A percentile compares a stretch with the other conserved stretches of the same genome.
phyloP scores from a whole-genome alignment of 2,888 invertebrate species.

The Psylliodes chrysocephalus region DNA sequence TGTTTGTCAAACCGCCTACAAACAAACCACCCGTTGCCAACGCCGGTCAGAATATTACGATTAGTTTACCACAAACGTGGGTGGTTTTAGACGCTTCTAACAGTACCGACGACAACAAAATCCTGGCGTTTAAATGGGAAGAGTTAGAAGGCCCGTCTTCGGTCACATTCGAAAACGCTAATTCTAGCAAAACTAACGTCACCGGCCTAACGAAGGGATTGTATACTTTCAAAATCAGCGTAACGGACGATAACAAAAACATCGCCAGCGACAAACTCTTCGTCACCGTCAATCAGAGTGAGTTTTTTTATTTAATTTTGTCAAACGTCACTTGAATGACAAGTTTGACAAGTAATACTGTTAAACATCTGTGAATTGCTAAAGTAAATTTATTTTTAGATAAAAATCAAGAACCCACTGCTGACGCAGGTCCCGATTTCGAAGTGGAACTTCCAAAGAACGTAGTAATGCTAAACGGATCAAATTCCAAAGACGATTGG shows the following conservation, averaged over 20 bases:
- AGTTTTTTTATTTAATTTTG: slow-evolving; percentile 58
- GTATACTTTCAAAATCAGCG: slow-evolving; percentile 84
- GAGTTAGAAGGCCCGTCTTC: slow-evolving; percentile 77
- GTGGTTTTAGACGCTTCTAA: slow-evolving; percentile 81
- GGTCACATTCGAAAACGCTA: slow-evolving; percentile 64
- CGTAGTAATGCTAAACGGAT: slow-evolving; percentile 84
- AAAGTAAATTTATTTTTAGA: slow-evolving; percentile 67
- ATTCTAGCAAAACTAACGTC: slow-evolving; percentile 73
- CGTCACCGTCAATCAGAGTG: slow-evolving; percentile 87
- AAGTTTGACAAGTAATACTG: too few species aligned
- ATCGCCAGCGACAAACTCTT: slow-evolving; percentile 78
- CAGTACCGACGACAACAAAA: slow-evolving; percentile 80
- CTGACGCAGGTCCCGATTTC: slow-evolving; percentile 88
- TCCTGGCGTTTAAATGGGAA: slow-evolving; percentile 86
- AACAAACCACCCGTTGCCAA: slow-evolving; percentile 83
- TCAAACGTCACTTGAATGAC: neutral
- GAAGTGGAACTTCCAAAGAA: slow-evolving; percentile 79
- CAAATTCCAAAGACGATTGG: slow-evolving; percentile 86
- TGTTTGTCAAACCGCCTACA: slow-evolving; percentile 91
- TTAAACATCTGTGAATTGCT: neutral
- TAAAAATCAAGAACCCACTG: slow-evolving; percentile 88
- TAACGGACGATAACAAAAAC: slow-evolving; percentile 86
- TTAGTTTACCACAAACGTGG: slow-evolving; percentile 87
- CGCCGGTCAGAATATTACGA: slow-evolving; percentile 74
- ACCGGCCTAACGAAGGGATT: slow-evolving; percentile 85